A percentile compares a stretch with the other conserved stretches of the same genome.
Evolutionary conservation across 2,113 vertebrate species (phyloP).

Genomic region (Phaetusa simplex): DNA sequence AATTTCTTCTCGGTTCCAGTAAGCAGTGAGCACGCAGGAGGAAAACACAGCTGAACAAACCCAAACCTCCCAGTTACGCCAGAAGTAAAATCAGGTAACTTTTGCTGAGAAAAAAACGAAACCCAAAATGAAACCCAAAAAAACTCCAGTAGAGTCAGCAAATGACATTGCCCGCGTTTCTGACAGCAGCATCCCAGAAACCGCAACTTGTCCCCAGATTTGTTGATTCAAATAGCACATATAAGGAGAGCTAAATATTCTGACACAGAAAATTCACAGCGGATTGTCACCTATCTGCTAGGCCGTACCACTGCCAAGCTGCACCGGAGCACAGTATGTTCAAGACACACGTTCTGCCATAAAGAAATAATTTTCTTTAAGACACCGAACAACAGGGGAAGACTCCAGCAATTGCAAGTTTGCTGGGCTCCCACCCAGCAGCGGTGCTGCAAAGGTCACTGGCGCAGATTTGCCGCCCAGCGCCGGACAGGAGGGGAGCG

Average conservation of each 20-base stretch:
- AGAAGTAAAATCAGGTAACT: background rate
- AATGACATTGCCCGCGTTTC: background rate
- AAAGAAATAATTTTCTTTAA: background rate
- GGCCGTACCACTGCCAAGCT: background rate
- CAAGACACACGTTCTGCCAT: background rate
- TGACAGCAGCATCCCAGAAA: background rate
- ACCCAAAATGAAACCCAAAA: background rate
- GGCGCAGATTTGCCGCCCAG: background rate
- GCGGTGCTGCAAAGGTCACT: background rate
- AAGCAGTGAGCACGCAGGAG: accelerated
- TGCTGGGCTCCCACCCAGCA: background rate
- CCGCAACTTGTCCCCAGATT: background rate
- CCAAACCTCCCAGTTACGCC: background rate
- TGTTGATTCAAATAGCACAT: background rate
- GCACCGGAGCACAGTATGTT: background rate
- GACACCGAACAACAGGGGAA: background rate
- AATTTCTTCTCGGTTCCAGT: background rate
- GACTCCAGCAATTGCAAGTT: background rate
- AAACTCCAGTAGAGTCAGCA: background rate
- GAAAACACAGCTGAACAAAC: background rate
- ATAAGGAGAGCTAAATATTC: background rate
- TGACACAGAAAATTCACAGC: background rate
- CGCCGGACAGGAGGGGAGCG: background rate
- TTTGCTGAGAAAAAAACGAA: background rate
- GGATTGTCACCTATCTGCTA: background rate